Evolutionary conservation across 2,888 invertebrate species (phyloP), one percentile per base, ranked within the genome.

Genomic region (Cantharis rustica): DNA sequence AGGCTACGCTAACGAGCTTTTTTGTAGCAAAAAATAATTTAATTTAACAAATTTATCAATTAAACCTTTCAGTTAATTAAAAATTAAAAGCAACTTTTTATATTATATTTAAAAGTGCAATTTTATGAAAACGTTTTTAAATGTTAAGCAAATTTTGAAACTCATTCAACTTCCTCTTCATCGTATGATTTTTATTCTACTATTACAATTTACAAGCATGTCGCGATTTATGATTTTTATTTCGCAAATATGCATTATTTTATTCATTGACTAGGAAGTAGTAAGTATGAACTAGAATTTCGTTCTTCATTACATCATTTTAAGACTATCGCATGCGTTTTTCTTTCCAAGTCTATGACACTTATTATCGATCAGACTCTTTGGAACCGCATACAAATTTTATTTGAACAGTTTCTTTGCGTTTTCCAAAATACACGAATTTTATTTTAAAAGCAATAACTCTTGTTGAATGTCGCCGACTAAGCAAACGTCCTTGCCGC

Each of bases 1-100:
- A 47, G n/a, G n/a, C n/a, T 47, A 47, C 78, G 75, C 80, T 80
- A 79, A 80, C 78, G 76, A 77, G 74, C 78, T 27, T 27, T 27
- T 75, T 76, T 72, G 66, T 69, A 68, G 72, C 73, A 47, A 47
- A 7, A 47, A 47, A 47, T 47, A n/a, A 47, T n/a, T 13, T 31
- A 13, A n/a, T 31, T 47, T n/a, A 47, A 47, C 47, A 47, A 47
- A n/a, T 47, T 47, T n/a, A 47, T 47, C 47, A 47, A 47, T 47
- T 47, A 47, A 47, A 47, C n/a, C n/a, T 47, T 47, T 47, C n/a
- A 47, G 47, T 47, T 47, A n/a, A 47, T 47, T 47, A 47, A 47
- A 47, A 47, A 47, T 47, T 47, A 47, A 47, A 47, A 47, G 47
- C 47, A 47, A 47, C 47, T 13, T 47, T 47, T n/a, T 47, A 47